Conservation (phyloP, 2,113 vertebrate species). For the Ptilonorhynchus violaceus region DNA sequence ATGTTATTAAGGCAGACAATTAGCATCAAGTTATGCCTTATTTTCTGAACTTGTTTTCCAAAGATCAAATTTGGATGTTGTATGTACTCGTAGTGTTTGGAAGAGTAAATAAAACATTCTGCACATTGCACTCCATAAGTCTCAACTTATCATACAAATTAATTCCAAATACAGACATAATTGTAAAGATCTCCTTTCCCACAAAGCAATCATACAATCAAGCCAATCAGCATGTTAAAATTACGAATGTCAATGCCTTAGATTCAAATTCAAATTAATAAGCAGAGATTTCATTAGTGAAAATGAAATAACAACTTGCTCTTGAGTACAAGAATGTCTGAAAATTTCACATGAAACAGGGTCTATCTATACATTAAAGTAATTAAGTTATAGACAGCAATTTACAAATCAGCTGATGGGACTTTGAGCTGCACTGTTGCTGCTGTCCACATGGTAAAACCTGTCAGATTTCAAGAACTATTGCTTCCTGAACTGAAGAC, state of each 20-base stretch:
- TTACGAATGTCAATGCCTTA: constrained; percentile 11
- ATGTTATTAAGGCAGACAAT: constrained; percentile 55
- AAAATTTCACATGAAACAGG: constrained; percentile 8
- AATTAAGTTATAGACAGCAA: neutral
- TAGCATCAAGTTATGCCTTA: constrained; percentile 45
- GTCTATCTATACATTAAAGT: neutral
- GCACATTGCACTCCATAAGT: constrained; percentile 58
- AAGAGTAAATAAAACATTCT: constrained; percentile 72
- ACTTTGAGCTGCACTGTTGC: neutral
- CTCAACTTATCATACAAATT: constrained; percentile 67
- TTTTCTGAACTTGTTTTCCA: constrained; percentile 63
- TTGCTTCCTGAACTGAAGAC: neutral
- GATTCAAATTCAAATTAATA: constrained; percentile 2
- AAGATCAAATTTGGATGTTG: constrained; percentile 73
- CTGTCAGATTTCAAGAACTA: neutral
- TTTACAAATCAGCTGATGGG: neutral
- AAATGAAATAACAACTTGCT: neutral
- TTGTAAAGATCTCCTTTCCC: constrained; percentile 61
- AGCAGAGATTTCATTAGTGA: constrained; percentile 18
- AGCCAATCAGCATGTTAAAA: constrained; percentile 31
- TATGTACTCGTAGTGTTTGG: constrained; percentile 44
- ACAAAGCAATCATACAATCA: constrained; percentile 62
- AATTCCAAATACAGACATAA: constrained; percentile 74
- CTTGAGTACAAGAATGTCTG: neutral
- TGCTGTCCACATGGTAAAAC: neutral